A percentile compares a stretch with the other conserved stretches of the same genome.
These are phyloP conservation scores for Chaunax sp. DNA, from an alignment of 2,797 vertebrate genomes.

Conservation along the genomic window DNA sequence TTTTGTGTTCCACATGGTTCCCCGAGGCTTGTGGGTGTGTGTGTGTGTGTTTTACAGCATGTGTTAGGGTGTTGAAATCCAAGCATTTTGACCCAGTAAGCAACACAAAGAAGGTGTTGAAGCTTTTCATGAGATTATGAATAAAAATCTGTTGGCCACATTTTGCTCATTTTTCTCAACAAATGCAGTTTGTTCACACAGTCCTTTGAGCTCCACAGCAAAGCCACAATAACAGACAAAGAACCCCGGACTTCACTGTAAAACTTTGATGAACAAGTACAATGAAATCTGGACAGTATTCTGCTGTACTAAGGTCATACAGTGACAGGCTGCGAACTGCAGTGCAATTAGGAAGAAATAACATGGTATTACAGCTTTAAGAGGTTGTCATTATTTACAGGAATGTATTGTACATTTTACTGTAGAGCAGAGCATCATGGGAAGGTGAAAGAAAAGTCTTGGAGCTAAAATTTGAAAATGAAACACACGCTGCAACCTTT, in stretches of 20 bases:
- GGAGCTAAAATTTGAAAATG: too few species aligned
- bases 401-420: too few species aligned
- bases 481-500: too few species aligned
- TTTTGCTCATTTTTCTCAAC: constrained; percentile 1
- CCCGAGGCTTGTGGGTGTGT: neutral
- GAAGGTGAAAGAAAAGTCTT: too few species aligned
- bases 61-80: constrained; percentile 25
- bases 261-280: too few species aligned
- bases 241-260: neutral
- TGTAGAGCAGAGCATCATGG: too few species aligned
- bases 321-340: too few species aligned
- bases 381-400: too few species aligned
- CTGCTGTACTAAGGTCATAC: too few species aligned
- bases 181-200: neutral
- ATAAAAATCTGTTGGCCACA: neutral
- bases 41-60: constrained; percentile 14
- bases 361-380: too few species aligned
- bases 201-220: neutral
- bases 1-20: constrained; percentile 2
- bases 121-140: constrained; percentile 5
- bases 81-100: constrained; percentile 46
- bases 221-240: constrained; percentile 9
- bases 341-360: too few species aligned
- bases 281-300: too few species aligned
- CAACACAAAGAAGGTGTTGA: constrained; percentile 37